These are phyloP conservation scores for Sinosuthora webbiana DNA, from an alignment of 2,113 vertebrate genomes.

Conservation along the genomic window DNA sequence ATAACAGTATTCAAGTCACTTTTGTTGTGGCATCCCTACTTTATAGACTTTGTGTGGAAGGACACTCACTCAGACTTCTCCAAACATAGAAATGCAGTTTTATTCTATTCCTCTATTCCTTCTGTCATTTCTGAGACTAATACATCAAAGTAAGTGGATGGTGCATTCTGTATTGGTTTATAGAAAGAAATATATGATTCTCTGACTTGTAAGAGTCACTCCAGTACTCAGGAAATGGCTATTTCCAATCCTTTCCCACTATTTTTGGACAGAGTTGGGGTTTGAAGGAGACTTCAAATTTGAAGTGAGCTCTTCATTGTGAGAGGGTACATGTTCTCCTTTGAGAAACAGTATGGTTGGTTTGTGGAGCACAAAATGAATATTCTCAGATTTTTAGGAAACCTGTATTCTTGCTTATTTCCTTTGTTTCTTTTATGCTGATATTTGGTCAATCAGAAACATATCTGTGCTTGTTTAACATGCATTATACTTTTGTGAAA, in stretches of 20 bases:
- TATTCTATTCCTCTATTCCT: background rate
- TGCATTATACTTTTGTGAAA: background rate
- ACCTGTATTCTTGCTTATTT: background rate
- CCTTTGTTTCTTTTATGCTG: background rate
- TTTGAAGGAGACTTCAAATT: background rate
- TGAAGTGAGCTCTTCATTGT: background rate
- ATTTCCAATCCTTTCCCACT: background rate
- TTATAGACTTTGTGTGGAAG: background rate
- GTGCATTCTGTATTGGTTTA: background rate
- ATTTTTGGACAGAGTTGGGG: background rate
- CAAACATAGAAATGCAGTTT: background rate
- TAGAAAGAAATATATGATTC: background rate
- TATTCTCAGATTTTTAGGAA: background rate
- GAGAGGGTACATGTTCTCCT: background rate
- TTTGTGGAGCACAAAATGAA: background rate
- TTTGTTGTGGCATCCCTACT: background rate
- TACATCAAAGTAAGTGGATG: background rate
- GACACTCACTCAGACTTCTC: background rate
- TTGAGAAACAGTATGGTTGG: background rate
- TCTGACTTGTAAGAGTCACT: background rate
- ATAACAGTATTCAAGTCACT: background rate
- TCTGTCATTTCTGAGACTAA: background rate
- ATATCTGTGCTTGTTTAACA: background rate
- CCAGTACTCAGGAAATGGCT: background rate
- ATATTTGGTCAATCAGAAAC: background rate